These are phyloP conservation scores for Xylota segnis DNA, from an alignment of 2,888 invertebrate species.

Conservation along the genomic window DNA sequence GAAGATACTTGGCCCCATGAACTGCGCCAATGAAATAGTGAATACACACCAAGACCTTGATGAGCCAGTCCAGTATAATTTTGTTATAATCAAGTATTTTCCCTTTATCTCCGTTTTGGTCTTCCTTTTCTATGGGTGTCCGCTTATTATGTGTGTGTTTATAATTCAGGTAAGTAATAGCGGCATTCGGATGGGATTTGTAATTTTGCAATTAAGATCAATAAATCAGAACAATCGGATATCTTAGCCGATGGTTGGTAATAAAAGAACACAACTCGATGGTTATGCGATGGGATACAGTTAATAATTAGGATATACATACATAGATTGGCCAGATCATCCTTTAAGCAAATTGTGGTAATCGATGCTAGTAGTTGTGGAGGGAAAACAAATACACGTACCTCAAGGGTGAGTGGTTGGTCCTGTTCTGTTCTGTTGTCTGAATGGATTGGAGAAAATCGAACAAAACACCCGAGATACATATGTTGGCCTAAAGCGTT, in stretches of 20 bases:
- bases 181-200: conserved; percentile 55
- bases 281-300: background rate
- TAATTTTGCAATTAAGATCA: conserved; percentile 67
- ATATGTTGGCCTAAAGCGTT: too few species aligned
- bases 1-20: conserved; percentile 57
- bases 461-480: too few species aligned
- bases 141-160: conserved; percentile 43
- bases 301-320: too few species aligned
- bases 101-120: conserved; percentile 29
- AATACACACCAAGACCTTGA: conserved; percentile 51
- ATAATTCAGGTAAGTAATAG: conserved; percentile 47
- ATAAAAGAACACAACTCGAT: background rate
- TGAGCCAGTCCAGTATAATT: conserved; percentile 73
- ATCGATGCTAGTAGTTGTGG: too few species aligned
- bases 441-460: too few species aligned
- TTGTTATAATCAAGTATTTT: conserved; percentile 73
- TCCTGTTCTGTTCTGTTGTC: too few species aligned
- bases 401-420: too few species aligned
- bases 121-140: conserved; percentile 16
- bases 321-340: too few species aligned
- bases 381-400: too few species aligned
- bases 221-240: conserved; percentile 68
- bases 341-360: too few species aligned
- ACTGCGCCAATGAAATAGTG: conserved; percentile 66
- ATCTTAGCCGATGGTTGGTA: conserved; percentile 18